Percentiles rank a stretch among this genome's conserved stretches.
phyloP scores from a whole-genome alignment of 2,888 invertebrate species.

The Ophioninae sp. region DNA sequence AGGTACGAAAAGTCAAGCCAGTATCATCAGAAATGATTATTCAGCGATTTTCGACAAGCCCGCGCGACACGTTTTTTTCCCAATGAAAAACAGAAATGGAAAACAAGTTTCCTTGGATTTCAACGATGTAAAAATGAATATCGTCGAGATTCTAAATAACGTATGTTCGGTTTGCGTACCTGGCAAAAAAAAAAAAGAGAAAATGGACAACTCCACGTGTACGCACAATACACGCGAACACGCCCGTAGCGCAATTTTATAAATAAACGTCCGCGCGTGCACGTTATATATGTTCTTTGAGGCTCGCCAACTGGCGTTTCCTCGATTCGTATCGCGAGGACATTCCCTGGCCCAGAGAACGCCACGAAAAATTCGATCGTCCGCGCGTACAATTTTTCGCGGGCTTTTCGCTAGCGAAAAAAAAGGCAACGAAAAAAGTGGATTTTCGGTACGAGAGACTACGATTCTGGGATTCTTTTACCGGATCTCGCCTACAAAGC shows the following conservation, averaged over 20 bases:
- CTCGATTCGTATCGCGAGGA: conserved; percentile 18
- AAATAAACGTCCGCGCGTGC: conserved; percentile 36
- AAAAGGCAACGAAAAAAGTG: not conserved
- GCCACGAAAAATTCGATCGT: not conserved
- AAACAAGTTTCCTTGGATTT: too few species aligned
- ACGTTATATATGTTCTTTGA: conserved; percentile 12
- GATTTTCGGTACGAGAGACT: not conserved
- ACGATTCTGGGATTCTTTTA: not conserved
- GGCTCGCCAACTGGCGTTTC: conserved; percentile 27
- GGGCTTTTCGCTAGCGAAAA: not conserved
- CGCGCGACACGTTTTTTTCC: too few species aligned
- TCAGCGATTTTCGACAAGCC: too few species aligned
- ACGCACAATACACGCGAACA: not conserved
- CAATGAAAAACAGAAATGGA: too few species aligned
- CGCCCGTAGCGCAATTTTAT: conserved; percentile 17
- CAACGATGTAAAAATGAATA: too few species aligned
- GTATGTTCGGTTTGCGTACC: too few species aligned
- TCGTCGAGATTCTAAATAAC: too few species aligned
- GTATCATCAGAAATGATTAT: too few species aligned
- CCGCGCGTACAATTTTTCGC: not conserved
- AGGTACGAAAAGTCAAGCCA: too few species aligned
- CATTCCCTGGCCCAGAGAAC: conserved; percentile 8
- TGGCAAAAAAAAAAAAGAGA: too few species aligned
- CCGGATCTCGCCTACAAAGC: not conserved
- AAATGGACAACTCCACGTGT: not conserved